A percentile compares a stretch with the other conserved stretches of the same genome.
Conservation (phyloP, 2,113 vertebrate species). For the Himantopus leucocephalus region DNA sequence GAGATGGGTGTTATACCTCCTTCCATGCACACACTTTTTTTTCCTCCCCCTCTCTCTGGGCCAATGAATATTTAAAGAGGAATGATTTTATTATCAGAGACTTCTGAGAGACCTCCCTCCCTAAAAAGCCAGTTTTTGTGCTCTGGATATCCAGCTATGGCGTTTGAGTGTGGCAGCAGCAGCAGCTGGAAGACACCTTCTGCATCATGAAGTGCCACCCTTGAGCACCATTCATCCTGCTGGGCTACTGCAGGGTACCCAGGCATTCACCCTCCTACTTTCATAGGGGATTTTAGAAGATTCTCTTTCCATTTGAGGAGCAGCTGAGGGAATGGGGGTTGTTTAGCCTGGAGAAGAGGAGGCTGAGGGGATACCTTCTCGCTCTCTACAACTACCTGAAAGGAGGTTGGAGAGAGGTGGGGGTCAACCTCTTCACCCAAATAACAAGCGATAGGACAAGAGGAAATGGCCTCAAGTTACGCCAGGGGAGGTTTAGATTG, state of each 20-base stretch:
- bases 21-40: neutral
- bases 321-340: too few relatives aligned
- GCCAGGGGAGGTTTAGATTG: too few relatives aligned
- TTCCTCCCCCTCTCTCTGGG: neutral
- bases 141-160: neutral
- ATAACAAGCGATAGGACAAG: too few relatives aligned
- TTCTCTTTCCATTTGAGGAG: neutral
- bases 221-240: neutral
- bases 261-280: neutral
- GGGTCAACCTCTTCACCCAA: too few relatives aligned
- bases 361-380: too few relatives aligned
- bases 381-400: too few relatives aligned
- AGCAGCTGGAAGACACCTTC: neutral
- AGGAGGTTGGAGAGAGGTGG: too few relatives aligned
- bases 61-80: neutral
- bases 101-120: neutral
- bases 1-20: neutral
- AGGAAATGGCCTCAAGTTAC: too few relatives aligned
- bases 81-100: neutral
- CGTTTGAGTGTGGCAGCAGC: neutral
- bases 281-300: neutral
- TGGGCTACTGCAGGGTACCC: neutral
- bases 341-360: too few relatives aligned
- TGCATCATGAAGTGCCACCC: neutral
- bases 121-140: neutral